Percentiles rank a stretch among this genome's conserved stretches.
Evolutionary conservation across 2,888 invertebrate genomes (phyloP).

Genomic region (Patella ulyssiponensis): DNA sequence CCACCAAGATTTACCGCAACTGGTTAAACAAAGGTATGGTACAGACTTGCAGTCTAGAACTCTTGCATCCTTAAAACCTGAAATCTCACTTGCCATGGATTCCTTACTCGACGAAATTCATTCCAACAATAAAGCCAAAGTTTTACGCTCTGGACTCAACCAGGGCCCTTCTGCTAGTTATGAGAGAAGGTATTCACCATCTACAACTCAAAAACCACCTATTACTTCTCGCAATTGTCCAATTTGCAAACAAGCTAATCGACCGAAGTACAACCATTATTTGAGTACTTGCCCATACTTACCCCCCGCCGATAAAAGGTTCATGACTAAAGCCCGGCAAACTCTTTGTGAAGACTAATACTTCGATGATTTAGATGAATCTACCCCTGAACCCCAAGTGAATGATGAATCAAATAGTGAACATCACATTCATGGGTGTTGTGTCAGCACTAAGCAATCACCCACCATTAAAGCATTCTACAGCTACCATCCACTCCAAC

Average conservation of each 20-base stretch:
- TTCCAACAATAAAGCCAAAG: conserved; percentile 26
- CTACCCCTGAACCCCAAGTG: too few relatives aligned
- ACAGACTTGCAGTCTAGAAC: conserved; percentile 39
- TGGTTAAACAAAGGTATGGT: conserved; percentile 43
- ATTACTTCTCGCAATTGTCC: conserved; percentile 28
- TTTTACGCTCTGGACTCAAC: conserved; percentile 26
- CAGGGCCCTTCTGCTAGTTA: background rate
- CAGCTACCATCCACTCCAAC: background rate
- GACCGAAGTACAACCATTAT: conserved; percentile 25
- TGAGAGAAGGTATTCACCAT: background rate
- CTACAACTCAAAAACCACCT: background rate
- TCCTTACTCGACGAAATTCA: conserved; percentile 41
- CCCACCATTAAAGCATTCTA: background rate
- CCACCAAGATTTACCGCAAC: conserved; percentile 32
- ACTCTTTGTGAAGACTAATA: conserved; percentile 3
- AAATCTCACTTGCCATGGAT: conserved; percentile 41
- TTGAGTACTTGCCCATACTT: conserved; percentile 33
- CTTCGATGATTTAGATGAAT: too few relatives aligned
- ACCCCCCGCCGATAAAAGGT: conserved; percentile 30
- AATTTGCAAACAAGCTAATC: conserved; percentile 32
- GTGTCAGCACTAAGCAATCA: background rate
- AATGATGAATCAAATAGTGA: too few relatives aligned
- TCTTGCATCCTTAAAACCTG: conserved; percentile 43
- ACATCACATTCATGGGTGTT: background rate
- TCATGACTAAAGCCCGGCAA: conserved; percentile 24